Conservation (phyloP, 2,888 invertebrate species). For the Nyleta sp. region DNA sequence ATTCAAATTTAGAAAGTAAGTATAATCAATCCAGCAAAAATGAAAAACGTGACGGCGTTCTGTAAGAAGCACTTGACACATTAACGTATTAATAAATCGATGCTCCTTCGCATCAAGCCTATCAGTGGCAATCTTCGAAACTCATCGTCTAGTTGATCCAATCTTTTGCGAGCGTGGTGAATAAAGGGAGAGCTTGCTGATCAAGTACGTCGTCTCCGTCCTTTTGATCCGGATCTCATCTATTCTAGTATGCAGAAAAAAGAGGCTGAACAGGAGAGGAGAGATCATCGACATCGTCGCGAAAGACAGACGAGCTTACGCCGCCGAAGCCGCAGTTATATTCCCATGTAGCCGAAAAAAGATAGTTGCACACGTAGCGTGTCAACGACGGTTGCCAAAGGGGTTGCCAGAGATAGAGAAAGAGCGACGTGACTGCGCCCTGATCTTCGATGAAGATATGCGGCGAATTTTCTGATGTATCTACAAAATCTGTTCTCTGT, state of each 20-base stretch:
- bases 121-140: slow-evolving; percentile 56
- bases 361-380: slow-evolving; percentile 44
- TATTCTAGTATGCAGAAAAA: slow-evolving; percentile 50
- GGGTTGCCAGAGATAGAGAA: slow-evolving; percentile 62
- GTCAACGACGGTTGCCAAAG: slow-evolving; percentile 48
- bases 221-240: slow-evolving; percentile 58
- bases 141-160: slow-evolving; percentile 57
- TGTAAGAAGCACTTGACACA: slow-evolving; percentile 47
- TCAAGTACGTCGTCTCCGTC: slow-evolving; percentile 70
- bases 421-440: slow-evolving; percentile 75
- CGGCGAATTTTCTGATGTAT: slow-evolving; percentile 76
- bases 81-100: slow-evolving; percentile 59
- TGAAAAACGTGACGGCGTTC: background rate
- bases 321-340: slow-evolving; percentile 29
- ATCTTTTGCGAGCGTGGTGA: slow-evolving; percentile 55
- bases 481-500: slow-evolving; percentile 77
- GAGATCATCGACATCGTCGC: slow-evolving; percentile 36
- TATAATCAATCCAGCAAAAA: slow-evolving; percentile 6
- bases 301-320: slow-evolving; percentile 30
- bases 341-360: slow-evolving; percentile 34
- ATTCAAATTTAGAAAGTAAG: too few relatives aligned
- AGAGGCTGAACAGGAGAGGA: slow-evolving; percentile 42
- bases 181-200: slow-evolving; percentile 66
- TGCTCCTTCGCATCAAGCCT: slow-evolving; percentile 42
- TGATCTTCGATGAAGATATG: slow-evolving; percentile 77